Evolutionary conservation across 2,797 vertebrate genomes (phyloP).

Genomic region (Chelon labrosus): DNA sequence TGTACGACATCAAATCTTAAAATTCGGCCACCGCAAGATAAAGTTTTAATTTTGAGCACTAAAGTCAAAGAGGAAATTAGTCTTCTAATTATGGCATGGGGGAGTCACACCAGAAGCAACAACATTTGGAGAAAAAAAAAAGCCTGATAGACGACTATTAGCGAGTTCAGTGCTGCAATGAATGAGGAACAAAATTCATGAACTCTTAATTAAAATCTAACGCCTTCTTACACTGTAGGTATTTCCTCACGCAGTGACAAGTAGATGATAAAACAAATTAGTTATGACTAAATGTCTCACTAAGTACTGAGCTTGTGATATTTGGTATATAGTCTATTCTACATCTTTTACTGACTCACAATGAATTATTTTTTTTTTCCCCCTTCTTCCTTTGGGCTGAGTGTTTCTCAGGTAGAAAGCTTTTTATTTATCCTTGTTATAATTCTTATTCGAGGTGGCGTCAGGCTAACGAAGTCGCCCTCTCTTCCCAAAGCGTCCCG

Average conservation of each 20-base stretch:
- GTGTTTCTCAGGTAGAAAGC: too few species aligned
- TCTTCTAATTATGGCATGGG: not conserved
- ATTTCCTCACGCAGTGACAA: not conserved
- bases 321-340: not conserved
- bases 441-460: too few species aligned
- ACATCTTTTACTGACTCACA: too few species aligned
- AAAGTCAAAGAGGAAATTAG: not conserved
- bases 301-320: not conserved
- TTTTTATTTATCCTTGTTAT: too few species aligned
- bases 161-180: not conserved
- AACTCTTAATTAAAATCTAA: not conserved
- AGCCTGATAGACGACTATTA: not conserved
- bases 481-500: too few species aligned
- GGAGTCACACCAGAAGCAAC: not conserved
- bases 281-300: not conserved
- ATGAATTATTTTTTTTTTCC: too few species aligned
- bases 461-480: too few species aligned
- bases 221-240: too few species aligned
- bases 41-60: too few species aligned
- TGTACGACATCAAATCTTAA: too few species aligned
- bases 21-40: too few species aligned
- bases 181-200: not conserved
- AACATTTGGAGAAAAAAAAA: not conserved
- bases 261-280: conserved; percentile 8
- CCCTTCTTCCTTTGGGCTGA: too few species aligned